Evolutionary conservation across 2,113 vertebrate genomes (phyloP).

Genomic region (Alces alces): DNA sequence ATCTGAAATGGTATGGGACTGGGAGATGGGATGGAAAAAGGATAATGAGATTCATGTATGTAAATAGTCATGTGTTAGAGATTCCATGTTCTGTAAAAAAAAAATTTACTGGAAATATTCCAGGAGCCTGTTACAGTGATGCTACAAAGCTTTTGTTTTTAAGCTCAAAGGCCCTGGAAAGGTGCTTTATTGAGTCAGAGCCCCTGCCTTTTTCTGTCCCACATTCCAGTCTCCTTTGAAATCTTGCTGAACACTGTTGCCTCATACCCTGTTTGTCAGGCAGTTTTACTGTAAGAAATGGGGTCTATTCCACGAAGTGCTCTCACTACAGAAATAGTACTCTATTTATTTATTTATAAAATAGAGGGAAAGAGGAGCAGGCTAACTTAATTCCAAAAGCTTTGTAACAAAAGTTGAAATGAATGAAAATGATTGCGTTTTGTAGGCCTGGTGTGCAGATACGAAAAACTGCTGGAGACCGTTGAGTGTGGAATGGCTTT

Average conservation of each 20-base stretch:
- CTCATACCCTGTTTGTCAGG: background rate
- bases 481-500: conserved; percentile 31
- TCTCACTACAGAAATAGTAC: conserved; percentile 17
- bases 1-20: background rate
- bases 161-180: conserved; percentile 22
- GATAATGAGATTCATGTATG: background rate
- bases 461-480: conserved; percentile 50
- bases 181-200: background rate
- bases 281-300: conserved; percentile 34
- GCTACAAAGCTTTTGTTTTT: conserved; percentile 12
- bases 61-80: background rate
- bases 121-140: background rate
- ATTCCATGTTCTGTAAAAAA: background rate
- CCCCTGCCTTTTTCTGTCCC: background rate
- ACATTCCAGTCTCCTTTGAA: background rate
- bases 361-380: conserved; percentile 25
- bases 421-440: conserved; percentile 34
- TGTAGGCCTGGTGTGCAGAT: conserved; percentile 53
- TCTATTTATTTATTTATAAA: conserved; percentile 48
- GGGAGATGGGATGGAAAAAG: background rate
- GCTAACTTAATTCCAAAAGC: background rate
- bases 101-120: background rate
- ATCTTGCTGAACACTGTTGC: background rate
- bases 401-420: conserved; percentile 53
- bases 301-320: background rate